A percentile compares a stretch with the other conserved stretches of the same genome.
These are phyloP conservation scores for Cyphomyrus discorhynchus DNA, from an alignment of 2,113 vertebrate genomes.

Conservation along the genomic window DNA sequence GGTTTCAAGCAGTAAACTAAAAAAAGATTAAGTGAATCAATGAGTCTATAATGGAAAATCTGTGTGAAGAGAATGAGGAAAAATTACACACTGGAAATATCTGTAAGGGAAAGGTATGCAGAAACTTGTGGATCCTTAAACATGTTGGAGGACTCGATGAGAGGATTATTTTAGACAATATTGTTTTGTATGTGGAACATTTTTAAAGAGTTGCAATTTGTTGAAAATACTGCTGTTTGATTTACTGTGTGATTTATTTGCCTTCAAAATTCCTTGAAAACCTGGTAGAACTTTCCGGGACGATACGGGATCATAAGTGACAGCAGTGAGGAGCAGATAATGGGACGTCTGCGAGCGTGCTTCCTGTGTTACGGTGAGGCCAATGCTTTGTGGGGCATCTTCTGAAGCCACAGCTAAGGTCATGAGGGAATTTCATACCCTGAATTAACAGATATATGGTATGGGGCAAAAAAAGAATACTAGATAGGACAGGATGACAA, in stretches of 20 bases:
- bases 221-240: background rate
- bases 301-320: slow-evolving; percentile 45
- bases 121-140: background rate
- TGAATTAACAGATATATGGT: background rate
- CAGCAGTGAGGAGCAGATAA: slow-evolving; percentile 5
- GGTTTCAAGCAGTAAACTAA: background rate
- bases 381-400: background rate
- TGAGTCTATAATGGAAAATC: background rate
- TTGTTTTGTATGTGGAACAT: background rate
- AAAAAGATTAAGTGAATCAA: background rate
- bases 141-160: background rate
- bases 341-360: slow-evolving; percentile 38
- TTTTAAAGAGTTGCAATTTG: background rate
- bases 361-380: slow-evolving; percentile 58
- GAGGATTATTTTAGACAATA: background rate
- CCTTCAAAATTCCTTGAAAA: background rate
- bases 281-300: slow-evolving; percentile 29
- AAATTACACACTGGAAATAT: background rate
- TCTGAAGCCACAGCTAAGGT: background rate
- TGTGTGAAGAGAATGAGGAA: background rate
- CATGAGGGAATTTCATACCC: background rate
- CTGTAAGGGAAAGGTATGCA: background rate
- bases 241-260: background rate
- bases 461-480: background rate
- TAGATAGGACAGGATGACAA: background rate